phyloP scores from a whole-genome alignment of 2,113 vertebrate species.

The Pyrgilauda ruficollis region DNA sequence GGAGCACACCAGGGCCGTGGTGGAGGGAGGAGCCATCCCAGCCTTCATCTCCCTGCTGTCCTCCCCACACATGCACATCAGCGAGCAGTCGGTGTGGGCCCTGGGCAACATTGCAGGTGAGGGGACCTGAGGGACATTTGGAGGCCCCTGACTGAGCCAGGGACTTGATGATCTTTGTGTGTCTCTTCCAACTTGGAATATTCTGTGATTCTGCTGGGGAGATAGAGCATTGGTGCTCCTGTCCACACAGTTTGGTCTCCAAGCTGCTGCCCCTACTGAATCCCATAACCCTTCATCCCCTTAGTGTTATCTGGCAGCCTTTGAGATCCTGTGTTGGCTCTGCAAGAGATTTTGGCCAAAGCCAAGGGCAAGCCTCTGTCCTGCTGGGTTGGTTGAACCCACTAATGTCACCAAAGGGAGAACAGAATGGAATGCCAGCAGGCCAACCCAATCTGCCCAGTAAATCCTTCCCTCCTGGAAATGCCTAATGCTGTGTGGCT shows the following conservation, averaged over 20 bases:
- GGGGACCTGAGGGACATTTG: background rate
- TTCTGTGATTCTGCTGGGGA: background rate
- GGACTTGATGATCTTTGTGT: background rate
- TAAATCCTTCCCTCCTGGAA: background rate
- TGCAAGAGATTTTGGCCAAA: background rate
- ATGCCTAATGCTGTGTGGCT: background rate
- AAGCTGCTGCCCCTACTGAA: background rate
- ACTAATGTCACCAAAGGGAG: background rate
- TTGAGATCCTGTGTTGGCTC: background rate
- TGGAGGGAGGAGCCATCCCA: slow-evolving; percentile 84
- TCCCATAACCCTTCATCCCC: background rate
- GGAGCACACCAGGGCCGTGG: slow-evolving; percentile 82
- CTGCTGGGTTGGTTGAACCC: background rate
- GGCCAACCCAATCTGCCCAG: background rate
- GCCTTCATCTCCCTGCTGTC: slow-evolving; percentile 81
- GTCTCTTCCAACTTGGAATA: background rate
- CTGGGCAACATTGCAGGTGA: slow-evolving; percentile 92
- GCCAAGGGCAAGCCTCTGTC: background rate
- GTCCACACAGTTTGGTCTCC: background rate
- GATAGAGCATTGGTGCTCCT: background rate
- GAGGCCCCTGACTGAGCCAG: background rate
- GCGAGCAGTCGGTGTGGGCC: slow-evolving; percentile 92
- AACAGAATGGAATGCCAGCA: background rate
- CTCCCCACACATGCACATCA: slow-evolving; percentile 83
- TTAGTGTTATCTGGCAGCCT: background rate